Conservation (phyloP, 2,797 vertebrate species). For the Leuciscus waleckii region DNA sequence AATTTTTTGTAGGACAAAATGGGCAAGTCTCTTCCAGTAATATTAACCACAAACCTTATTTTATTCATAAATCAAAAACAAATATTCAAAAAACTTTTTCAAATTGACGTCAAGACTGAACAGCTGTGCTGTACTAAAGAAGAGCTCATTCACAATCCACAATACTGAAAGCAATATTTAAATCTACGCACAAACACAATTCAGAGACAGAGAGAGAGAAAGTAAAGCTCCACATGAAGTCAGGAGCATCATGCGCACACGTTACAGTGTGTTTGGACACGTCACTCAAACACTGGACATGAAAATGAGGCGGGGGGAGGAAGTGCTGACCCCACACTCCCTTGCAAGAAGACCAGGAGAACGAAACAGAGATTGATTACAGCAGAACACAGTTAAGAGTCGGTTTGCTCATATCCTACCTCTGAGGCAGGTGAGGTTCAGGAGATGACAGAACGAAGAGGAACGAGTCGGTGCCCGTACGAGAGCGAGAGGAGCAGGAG, state of each 20-base stretch:
- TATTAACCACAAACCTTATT: background rate
- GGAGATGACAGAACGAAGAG: conserved; percentile 62
- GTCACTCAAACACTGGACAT: conserved; percentile 38
- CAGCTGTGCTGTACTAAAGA: background rate
- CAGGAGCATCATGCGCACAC: background rate
- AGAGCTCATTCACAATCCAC: background rate
- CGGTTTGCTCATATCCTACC: conserved; percentile 42
- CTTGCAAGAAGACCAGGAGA: background rate
- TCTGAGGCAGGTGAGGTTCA: conserved; percentile 61
- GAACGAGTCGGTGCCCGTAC: conserved; percentile 61
- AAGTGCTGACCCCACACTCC: conserved; percentile 36
- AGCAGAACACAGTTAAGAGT: conserved; percentile 31
- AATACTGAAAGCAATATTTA: background rate
- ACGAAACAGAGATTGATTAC: background rate
- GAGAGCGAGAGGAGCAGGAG: conserved; percentile 15
- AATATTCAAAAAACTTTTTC: background rate
- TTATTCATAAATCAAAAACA: background rate
- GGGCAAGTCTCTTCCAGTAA: background rate
- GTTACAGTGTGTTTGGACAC: background rate
- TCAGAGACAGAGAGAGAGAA: conserved; percentile 31
- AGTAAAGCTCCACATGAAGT: conserved; percentile 7
- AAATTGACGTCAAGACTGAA: background rate
- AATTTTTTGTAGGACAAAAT: background rate
- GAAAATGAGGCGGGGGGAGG: background rate
- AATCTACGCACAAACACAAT: background rate